These are phyloP conservation scores for Latrodectus elegans DNA, from an alignment of 2,888 invertebrate genomes.

Conservation along the genomic window DNA sequence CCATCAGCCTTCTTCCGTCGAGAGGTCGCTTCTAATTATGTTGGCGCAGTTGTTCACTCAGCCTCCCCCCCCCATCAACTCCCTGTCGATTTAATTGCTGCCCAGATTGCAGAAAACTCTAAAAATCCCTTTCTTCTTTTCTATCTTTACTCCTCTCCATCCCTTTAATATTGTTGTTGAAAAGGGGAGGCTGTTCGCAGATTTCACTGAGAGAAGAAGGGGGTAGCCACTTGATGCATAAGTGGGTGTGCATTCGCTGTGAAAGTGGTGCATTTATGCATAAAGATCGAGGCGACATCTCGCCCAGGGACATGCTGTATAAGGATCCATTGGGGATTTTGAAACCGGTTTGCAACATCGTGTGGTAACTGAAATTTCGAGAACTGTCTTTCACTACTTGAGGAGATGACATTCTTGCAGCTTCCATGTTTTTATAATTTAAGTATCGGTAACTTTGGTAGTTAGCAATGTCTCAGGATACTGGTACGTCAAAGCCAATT, in stretches of 20 bases:
- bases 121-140: conserved; percentile 39
- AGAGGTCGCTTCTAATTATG: conserved; percentile 56
- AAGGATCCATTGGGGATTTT: neutral
- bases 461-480: no score
- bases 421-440: no score
- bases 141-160: neutral
- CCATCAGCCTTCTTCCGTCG: conserved; percentile 2
- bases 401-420: neutral
- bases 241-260: neutral
- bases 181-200: conserved; percentile 15
- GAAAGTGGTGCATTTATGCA: conserved; percentile 40
- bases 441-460: no score
- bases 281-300: conserved; percentile 27
- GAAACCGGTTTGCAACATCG: neutral
- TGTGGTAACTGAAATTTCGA: neutral
- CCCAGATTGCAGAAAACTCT: conserved; percentile 50
- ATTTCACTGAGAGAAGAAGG: conserved; percentile 12
- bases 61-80: conserved; percentile 4
- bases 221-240: conserved; percentile 7
- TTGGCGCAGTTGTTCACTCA: conserved; percentile 13
- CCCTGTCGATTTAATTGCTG: conserved; percentile 52
- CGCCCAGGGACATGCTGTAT: conserved; percentile 4
- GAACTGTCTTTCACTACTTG: neutral
- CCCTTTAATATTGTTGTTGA: conserved; percentile 36
- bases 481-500: no score